A percentile compares a stretch with the other conserved stretches of the same genome.
phyloP scores from a whole-genome alignment of 92 coral and sea anemone genomes.

The Bergia sp. region DNA sequence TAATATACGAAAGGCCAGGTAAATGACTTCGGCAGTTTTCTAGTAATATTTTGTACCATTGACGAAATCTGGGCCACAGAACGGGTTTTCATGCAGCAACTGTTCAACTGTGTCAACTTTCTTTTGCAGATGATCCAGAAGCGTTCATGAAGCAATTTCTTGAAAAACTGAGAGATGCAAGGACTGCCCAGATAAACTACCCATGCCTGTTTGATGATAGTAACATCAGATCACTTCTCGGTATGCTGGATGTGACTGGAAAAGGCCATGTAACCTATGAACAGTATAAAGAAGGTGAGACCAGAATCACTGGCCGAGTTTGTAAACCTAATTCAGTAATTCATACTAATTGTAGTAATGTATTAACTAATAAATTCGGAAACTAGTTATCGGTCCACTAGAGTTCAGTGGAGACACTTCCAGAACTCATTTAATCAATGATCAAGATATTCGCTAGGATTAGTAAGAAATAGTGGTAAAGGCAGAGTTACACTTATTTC shows the following conservation, averaged over 20 bases:
- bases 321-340: no score
- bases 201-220: constrained; percentile 94
- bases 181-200: constrained; percentile 82
- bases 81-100: background rate
- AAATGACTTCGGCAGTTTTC: background rate
- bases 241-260: constrained; percentile 92
- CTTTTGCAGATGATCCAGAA: constrained; percentile 73
- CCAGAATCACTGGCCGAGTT: background rate
- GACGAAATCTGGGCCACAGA: background rate
- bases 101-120: background rate
- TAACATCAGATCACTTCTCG: constrained; percentile 83
- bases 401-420: background rate
- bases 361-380: background rate
- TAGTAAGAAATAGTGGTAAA: no score
- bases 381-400: background rate
- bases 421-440: background rate
- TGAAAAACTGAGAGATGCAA: constrained; percentile 82
- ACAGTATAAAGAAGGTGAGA: constrained; percentile 90
- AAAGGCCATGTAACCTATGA: constrained; percentile 81
- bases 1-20: constrained; percentile 98
- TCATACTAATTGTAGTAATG: no score
- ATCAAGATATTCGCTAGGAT: background rate
- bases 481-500: background rate
- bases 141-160: constrained; percentile 79
- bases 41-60: background rate